Evolutionary conservation across 1,140 invertebrate genomes (phyloP).

Genomic region (Drosophila virilis): DNA sequence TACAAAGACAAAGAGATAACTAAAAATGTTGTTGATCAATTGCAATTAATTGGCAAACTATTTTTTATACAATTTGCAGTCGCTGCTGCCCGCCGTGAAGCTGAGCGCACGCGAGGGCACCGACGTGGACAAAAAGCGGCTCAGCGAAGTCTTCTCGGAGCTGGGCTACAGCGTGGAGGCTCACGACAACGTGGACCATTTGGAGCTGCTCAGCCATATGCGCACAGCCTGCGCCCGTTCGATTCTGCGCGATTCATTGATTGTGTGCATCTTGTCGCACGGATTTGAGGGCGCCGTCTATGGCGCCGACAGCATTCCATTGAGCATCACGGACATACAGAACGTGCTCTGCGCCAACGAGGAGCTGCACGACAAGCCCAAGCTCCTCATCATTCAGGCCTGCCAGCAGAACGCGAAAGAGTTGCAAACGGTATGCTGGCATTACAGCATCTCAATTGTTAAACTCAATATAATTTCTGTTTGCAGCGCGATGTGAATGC

Average conservation of each 20-base stretch:
- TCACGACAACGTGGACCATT: slow-evolving; percentile 59
- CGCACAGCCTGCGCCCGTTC: slow-evolving; percentile 52
- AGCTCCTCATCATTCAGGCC: slow-evolving; percentile 77
- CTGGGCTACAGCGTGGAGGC: slow-evolving; percentile 68
- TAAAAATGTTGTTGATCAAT: not conserved
- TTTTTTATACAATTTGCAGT: slow-evolving; percentile 21
- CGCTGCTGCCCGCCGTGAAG: slow-evolving; percentile 24
- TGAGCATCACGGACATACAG: slow-evolving; percentile 67
- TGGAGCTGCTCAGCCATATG: slow-evolving; percentile 57
- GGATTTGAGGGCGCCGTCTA: slow-evolving; percentile 73
- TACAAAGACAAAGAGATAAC: too few relatives aligned
- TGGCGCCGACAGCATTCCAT: slow-evolving; percentile 68
- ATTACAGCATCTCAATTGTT: not conserved
- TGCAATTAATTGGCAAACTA: not conserved
- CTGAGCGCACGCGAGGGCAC: slow-evolving; percentile 61
- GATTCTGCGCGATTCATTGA: slow-evolving; percentile 64
- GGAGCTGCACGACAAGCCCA: slow-evolving; percentile 60
- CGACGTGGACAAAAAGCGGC: slow-evolving; percentile 56
- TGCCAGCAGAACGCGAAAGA: slow-evolving; percentile 59
- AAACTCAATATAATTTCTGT: not conserved
- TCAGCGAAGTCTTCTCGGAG: slow-evolving; percentile 54
- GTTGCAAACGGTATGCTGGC: slow-evolving; percentile 8
- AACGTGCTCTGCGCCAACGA: slow-evolving; percentile 60
- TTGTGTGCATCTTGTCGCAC: slow-evolving; percentile 79
- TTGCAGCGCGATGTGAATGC: slow-evolving; percentile 47